phyloP scores from a whole-genome alignment of 2,888 invertebrate genomes.

The Xestoiulus laeticollis region DNA sequence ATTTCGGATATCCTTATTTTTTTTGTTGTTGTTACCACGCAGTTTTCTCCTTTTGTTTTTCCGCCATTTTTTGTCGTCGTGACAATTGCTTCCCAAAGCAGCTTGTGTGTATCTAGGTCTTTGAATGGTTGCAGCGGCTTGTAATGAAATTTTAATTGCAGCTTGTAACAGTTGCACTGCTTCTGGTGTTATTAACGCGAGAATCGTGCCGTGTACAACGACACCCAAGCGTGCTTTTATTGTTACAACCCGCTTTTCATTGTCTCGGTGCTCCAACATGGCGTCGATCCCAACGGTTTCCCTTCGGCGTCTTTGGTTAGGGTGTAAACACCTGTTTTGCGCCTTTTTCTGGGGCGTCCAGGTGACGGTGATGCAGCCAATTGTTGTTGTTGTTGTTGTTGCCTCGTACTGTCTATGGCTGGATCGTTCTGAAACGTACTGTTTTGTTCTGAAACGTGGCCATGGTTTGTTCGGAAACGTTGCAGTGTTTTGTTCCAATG shows the following conservation, averaged over 20 bases:
- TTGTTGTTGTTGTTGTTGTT: no score
- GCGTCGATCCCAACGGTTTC: neutral
- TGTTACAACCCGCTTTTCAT: neutral
- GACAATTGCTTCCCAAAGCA: neutral
- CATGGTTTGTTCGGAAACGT: no score
- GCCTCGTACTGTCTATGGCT: no score
- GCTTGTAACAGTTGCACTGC: neutral
- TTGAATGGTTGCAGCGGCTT: neutral
- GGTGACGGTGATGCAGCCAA: neutral
- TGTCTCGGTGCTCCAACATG: neutral
- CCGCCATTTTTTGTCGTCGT: neutral
- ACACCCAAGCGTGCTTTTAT: neutral
- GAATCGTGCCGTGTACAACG: neutral
- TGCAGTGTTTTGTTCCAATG: no score
- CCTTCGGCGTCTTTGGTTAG: no score
- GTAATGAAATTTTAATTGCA: neutral
- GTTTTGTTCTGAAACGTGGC: no score
- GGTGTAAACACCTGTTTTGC: neutral
- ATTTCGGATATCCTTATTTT: neutral
- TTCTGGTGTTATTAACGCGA: neutral
- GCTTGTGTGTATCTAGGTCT: neutral
- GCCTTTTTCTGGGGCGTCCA: neutral
- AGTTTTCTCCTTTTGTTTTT: neutral
- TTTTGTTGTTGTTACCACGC: no score
- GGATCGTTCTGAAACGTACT: no score